Percentiles rank a stretch among this genome's conserved stretches.
Evolutionary conservation across 2,888 invertebrate species (phyloP).

Genomic region (Spilosoma lubricipeda): DNA sequence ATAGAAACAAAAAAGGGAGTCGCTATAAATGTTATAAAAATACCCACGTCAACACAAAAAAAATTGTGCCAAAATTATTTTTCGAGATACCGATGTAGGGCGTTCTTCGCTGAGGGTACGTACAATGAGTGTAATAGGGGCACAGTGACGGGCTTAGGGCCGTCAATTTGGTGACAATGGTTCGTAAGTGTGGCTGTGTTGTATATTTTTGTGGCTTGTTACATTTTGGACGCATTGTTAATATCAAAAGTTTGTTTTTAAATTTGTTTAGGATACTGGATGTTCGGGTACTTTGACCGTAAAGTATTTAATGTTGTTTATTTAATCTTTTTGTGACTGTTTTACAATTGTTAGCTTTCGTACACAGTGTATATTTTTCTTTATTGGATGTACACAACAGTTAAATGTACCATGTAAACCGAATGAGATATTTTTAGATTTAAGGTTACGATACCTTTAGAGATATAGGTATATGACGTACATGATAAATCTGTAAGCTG

Average conservation of each 20-base stretch:
- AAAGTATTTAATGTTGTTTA: too few relatives aligned
- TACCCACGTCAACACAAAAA: neutral
- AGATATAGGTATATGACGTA: too few relatives aligned
- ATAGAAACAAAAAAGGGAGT: neutral
- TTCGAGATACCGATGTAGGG: constrained; percentile 5
- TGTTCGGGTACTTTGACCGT: neutral
- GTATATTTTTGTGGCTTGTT: constrained; percentile 19
- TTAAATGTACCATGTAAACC: too few relatives aligned
- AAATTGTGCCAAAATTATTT: constrained; percentile 8
- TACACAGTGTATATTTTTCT: too few relatives aligned
- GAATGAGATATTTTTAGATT: too few relatives aligned
- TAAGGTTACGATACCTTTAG: too few relatives aligned
- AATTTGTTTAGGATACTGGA: neutral
- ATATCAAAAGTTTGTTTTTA: neutral
- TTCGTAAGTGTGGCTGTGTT: constrained; percentile 14
- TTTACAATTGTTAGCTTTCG: neutral
- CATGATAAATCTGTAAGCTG: too few relatives aligned
- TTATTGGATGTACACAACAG: too few relatives aligned
- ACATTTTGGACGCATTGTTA: constrained; percentile 8
- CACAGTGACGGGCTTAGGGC: constrained; percentile 29
- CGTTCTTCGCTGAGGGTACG: neutral
- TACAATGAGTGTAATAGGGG: constrained; percentile 36
- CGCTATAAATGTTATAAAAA: neutral
- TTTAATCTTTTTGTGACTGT: neutral
- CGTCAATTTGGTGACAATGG: constrained; percentile 31